phyloP scores from a whole-genome alignment of 2,797 vertebrate genomes.

The Poecilia gillii region DNA sequence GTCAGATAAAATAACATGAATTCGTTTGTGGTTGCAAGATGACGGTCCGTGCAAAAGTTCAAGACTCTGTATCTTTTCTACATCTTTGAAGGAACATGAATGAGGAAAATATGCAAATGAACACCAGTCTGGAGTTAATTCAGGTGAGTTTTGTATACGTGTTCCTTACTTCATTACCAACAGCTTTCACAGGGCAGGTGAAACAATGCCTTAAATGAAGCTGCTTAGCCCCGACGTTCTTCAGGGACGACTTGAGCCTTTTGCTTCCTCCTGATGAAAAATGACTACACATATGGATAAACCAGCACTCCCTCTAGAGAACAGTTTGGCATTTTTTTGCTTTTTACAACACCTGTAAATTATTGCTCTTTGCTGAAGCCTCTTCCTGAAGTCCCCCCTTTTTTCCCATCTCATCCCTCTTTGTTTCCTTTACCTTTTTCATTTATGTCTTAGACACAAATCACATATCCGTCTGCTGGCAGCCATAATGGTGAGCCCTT shows the following conservation, averaged over 20 bases:
- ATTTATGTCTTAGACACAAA: conserved; percentile 39
- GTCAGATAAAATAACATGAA: neutral
- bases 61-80: neutral
- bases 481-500: conserved; percentile 19
- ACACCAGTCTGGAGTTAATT: neutral
- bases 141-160: neutral
- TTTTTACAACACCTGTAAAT: conserved; percentile 79
- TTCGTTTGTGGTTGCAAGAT: neutral
- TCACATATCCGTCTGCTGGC: conserved; percentile 29
- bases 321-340: conserved; percentile 70
- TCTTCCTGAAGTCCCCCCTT: neutral
- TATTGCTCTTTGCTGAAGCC: conserved; percentile 60
- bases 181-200: conserved; percentile 65
- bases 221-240: conserved; percentile 58
- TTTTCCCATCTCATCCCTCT: conserved; percentile 35
- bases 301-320: conserved; percentile 52
- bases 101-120: neutral
- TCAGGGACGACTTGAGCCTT: conserved; percentile 58
- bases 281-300: conserved; percentile 63
- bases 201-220: conserved; percentile 55
- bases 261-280: conserved; percentile 61
- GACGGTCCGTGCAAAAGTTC: neutral
- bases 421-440: conserved; percentile 43
- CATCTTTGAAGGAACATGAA: neutral
- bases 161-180: conserved; percentile 38